phyloP scores from a whole-genome alignment of 2,797 vertebrate species.

The Huso huso region DNA sequence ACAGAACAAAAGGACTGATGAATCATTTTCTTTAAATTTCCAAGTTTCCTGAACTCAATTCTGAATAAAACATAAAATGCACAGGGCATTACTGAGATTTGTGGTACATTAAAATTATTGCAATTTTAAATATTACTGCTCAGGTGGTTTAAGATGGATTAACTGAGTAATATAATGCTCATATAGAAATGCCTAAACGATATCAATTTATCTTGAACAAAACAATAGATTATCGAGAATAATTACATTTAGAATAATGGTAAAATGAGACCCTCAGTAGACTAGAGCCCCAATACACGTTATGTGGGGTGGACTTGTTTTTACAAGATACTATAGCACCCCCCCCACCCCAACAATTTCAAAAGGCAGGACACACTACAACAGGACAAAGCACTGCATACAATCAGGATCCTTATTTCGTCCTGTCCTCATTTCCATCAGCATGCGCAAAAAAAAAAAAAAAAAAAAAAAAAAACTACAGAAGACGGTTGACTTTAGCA shows the following conservation, averaged over 20 bases:
- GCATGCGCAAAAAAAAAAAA: background rate
- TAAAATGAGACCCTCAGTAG: background rate
- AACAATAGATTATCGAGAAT: conserved; percentile 57
- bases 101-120: conserved; percentile 77
- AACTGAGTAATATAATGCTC: conserved; percentile 35
- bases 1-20: conserved; percentile 78
- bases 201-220: conserved; percentile 66
- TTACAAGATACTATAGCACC: conserved; percentile 34
- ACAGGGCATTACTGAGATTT: conserved; percentile 68
- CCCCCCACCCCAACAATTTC: conserved; percentile 27
- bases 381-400: conserved; percentile 55
- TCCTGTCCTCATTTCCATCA: conserved; percentile 58
- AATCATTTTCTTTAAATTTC: conserved; percentile 76
- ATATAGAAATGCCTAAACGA: conserved; percentile 64
- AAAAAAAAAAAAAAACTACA: background rate
- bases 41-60: conserved; percentile 80
- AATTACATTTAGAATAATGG: conserved; percentile 65
- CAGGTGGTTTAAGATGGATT: conserved; percentile 76
- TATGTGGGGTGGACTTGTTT: conserved; percentile 3
- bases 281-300: too few species aligned
- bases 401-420: conserved; percentile 67
- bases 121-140: conserved; percentile 76
- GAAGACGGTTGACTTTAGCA: background rate
- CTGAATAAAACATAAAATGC: conserved; percentile 74
- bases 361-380: conserved; percentile 47